Conservation (phyloP, 2,113 vertebrate genomes). For the Talpa occidentalis region DNA sequence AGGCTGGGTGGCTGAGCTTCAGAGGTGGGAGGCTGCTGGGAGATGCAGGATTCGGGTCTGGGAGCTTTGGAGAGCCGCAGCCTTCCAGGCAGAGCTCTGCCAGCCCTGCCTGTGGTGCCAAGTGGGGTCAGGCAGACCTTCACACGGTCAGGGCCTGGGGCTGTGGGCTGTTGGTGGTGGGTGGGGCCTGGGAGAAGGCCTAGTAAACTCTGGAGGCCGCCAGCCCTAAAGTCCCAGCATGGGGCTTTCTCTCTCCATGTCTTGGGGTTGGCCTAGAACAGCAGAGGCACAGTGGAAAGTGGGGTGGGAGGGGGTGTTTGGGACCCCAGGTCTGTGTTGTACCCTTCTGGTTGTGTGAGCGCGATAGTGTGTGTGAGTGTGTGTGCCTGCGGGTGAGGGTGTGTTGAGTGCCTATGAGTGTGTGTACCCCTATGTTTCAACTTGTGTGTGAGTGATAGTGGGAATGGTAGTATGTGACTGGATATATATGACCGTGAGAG, state of each 20-base stretch:
- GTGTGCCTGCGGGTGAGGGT: background rate
- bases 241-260: background rate
- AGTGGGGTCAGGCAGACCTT: background rate
- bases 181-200: background rate
- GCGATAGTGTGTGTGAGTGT: background rate
- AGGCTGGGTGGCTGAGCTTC: slow-evolving; percentile 60
- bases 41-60: background rate
- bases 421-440: background rate
- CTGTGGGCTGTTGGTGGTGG: background rate
- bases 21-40: slow-evolving; percentile 32
- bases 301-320: background rate
- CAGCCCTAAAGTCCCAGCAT: background rate
- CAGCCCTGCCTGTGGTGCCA: rapidly evolving
- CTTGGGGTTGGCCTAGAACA: background rate
- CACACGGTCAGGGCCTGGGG: background rate
- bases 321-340: background rate
- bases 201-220: background rate
- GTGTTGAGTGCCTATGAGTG: background rate
- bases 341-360: background rate
- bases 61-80: background rate
- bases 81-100: background rate
- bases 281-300: background rate
- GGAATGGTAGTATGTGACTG: background rate
- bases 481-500: background rate
- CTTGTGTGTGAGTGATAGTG: background rate